Evolutionary conservation across 2,113 vertebrate species (phyloP).

Genomic region (Heterotilapia buettikoferi): DNA sequence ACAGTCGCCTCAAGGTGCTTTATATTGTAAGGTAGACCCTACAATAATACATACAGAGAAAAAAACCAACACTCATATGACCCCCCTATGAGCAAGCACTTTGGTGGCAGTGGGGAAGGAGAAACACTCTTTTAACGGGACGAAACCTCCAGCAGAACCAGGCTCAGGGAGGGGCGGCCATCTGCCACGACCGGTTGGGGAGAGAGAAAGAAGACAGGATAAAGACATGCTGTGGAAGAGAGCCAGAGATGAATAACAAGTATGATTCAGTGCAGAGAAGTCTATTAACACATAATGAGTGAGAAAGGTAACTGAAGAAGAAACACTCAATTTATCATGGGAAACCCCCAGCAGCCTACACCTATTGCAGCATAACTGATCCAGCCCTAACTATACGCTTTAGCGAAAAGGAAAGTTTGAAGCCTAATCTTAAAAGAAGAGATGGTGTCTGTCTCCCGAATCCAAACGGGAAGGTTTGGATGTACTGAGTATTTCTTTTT

Average conservation of each 20-base stretch:
- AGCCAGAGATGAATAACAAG: background rate
- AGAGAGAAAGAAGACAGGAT: background rate
- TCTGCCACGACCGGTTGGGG: accelerated
- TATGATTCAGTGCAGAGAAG: background rate
- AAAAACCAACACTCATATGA: background rate
- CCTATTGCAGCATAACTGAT: background rate
- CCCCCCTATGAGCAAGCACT: background rate
- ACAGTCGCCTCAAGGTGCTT: background rate
- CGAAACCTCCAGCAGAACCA: background rate
- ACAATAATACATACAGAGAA: background rate
- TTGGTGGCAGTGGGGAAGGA: background rate
- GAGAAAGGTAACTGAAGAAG: background rate
- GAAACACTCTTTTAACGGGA: background rate
- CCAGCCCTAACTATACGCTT: background rate
- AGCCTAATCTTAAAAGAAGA: background rate
- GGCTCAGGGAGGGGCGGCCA: accelerated
- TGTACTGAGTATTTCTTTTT: background rate
- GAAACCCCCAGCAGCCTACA: background rate
- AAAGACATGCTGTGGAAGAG: background rate
- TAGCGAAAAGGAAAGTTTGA: background rate
- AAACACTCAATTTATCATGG: background rate
- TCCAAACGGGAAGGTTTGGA: background rate
- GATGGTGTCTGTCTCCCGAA: background rate
- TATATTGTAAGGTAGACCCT: background rate
- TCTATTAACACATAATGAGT: background rate